phyloP scores from a whole-genome alignment of 2,888 invertebrate species.

The Drosophila infuscata region DNA sequence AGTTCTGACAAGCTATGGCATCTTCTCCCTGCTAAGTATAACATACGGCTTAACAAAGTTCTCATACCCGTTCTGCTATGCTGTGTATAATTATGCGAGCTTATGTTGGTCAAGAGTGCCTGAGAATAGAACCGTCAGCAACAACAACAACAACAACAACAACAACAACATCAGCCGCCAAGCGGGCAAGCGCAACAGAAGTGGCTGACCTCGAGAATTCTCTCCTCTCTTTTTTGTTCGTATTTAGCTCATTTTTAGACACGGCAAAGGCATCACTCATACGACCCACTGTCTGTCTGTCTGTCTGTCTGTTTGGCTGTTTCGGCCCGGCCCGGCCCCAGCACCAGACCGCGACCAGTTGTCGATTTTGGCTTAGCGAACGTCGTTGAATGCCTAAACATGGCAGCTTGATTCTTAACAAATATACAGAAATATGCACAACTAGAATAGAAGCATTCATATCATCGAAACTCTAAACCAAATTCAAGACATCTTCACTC shows the following conservation, averaged over 20 bases:
- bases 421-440: conserved; percentile 40
- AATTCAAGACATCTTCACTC: conserved; percentile 13
- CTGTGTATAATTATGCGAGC: conserved; percentile 50
- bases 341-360: conserved; percentile 26
- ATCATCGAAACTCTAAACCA: conserved; percentile 8
- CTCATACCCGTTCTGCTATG: conserved; percentile 11
- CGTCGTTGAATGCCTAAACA: conserved; percentile 61
- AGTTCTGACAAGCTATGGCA: not conserved
- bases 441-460: conserved; percentile 21
- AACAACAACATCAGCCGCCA: conserved; percentile 27
- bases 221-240: conserved; percentile 30
- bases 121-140: conserved; percentile 56
- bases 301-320: not conserved
- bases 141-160: conserved; percentile 24
- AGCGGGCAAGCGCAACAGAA: conserved; percentile 50
- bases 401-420: conserved; percentile 65
- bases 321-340: conserved; percentile 5
- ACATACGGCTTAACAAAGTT: conserved; percentile 21
- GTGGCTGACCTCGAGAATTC: conserved; percentile 77
- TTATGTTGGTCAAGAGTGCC: conserved; percentile 73
- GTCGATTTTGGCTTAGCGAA: conserved; percentile 47
- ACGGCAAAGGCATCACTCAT: conserved; percentile 67
- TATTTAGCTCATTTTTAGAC: conserved; percentile 13
- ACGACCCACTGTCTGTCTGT: conserved; percentile 52
- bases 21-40: not conserved